Base-by-base conservation (phyloP, 2,113 vertebrate species). In the Galeopterus variegatus region DNA sequence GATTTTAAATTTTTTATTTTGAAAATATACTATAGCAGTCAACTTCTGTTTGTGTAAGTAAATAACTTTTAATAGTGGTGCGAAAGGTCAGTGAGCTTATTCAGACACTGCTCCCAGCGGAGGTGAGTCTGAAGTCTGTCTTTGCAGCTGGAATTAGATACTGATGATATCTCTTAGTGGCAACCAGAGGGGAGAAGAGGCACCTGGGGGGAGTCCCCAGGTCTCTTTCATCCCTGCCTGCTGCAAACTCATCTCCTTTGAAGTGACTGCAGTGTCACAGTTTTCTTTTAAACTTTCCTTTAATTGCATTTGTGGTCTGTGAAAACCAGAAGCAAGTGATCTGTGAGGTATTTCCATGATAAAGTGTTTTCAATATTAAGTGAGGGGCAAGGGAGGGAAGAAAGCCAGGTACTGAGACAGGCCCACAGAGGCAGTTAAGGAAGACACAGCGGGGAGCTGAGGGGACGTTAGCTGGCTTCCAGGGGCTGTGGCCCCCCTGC, bases 1-100 rank as follows among this genome's bases (percentile, higher is more conserved):
- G 50, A 80, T 88, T 83, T 88, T 77, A 75, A n/a, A 67, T 81
- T 73, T 93, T 80, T 70, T 45, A 41, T 83, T 92, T 94, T 45
- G 19, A 12, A 81, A 64, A n/a, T 52, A 3, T 64, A 81, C 52
- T 36, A 33, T 14, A 36, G 64, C 70, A 70, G 26, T 79, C 67
- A 28, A 64, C 50, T 80, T 58, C 56, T 56, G 28, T 84, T 84
- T 58, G 64, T 84, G 23, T 36, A 58, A 14, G 31, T 36, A 54
- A 41, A 12, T 69, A 12, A 41, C 28, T 84, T 88, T 84, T 28
- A 85, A 50, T 45, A 62, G 52, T 75, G 84, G 17, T 75, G 23
- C 80, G 36, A 76, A 82, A 84, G 62, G 36, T 79, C 18, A 70
- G 60, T 33, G 9, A 36, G 45, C 24, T 56, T 85, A 50, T 70